Conservation (phyloP, 2,888 invertebrate species). For the Resseliella maxima region DNA sequence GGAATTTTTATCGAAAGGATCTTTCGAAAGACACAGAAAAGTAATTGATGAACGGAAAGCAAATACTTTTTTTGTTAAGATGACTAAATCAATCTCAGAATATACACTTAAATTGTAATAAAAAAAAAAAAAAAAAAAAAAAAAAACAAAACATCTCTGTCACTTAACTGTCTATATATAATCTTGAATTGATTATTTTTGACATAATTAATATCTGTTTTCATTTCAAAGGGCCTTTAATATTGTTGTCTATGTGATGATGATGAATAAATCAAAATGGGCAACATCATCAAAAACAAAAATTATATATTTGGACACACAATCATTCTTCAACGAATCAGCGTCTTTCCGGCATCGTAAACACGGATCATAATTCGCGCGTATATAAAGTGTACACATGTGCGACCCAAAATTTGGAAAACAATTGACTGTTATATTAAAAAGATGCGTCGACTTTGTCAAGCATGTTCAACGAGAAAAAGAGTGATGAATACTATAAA, state of each 20-base stretch:
- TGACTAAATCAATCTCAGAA: too few species aligned
- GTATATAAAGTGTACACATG: neutral
- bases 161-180: neutral
- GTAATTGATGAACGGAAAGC: neutral
- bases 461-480: neutral
- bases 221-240: neutral
- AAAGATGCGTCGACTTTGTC: neutral
- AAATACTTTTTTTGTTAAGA: too few species aligned
- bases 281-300: neutral
- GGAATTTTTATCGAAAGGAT: neutral
- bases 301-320: too few species aligned
- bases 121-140: too few species aligned
- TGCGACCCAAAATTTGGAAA: conserved; percentile 27
- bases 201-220: conserved; percentile 5
- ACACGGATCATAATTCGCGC: neutral
- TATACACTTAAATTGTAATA: too few species aligned
- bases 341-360: neutral
- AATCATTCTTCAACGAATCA: too few species aligned
- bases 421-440: conserved; percentile 38
- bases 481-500: neutral
- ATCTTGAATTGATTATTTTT: neutral
- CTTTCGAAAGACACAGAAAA: neutral
- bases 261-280: conserved; percentile 8
- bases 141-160: too few species aligned
- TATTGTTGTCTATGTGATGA: neutral